Evolutionary conservation across 2,888 invertebrate genomes (phyloP).

Genomic region (Papilio demoleus): DNA sequence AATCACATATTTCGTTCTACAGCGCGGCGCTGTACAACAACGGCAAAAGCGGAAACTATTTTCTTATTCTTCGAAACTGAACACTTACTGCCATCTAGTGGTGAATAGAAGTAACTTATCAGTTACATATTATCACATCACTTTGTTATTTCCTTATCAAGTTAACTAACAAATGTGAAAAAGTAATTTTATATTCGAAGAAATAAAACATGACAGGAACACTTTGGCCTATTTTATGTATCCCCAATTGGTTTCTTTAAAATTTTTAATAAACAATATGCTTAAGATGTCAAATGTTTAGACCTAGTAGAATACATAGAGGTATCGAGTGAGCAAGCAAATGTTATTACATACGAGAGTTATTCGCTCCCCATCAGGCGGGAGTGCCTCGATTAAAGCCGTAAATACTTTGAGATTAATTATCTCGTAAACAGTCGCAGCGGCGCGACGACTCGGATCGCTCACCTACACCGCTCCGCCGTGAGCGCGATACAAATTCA

Average conservation of each 20-base stretch:
- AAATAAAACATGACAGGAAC: background rate
- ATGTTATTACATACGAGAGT: conserved; percentile 81
- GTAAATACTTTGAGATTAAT: conserved; percentile 84
- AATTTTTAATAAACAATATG: background rate
- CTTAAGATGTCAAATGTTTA: conserved; percentile 23
- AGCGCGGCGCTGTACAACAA: conserved; percentile 53
- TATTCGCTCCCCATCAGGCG: conserved; percentile 77
- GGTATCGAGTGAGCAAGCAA: conserved; percentile 62
- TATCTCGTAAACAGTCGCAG: conserved; percentile 83
- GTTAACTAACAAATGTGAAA: background rate
- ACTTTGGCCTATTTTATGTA: background rate
- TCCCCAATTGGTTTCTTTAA: background rate
- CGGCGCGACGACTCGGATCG: conserved; percentile 73
- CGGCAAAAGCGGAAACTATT: conserved; percentile 62
- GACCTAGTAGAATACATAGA: conserved; percentile 18
- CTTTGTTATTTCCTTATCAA: background rate
- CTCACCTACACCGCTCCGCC: conserved; percentile 78
- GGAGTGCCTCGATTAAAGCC: conserved; percentile 82
- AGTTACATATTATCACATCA: background rate
- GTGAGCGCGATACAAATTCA: conserved; percentile 83
- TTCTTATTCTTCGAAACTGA: conserved; percentile 37
- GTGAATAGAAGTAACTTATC: conserved; percentile 61
- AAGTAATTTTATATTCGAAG: background rate
- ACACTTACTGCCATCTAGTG: conserved; percentile 73
- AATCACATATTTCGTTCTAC: conserved; percentile 1